phyloP scores from a whole-genome alignment of 2,113 vertebrate genomes.

The Phodopus roborovskii region DNA sequence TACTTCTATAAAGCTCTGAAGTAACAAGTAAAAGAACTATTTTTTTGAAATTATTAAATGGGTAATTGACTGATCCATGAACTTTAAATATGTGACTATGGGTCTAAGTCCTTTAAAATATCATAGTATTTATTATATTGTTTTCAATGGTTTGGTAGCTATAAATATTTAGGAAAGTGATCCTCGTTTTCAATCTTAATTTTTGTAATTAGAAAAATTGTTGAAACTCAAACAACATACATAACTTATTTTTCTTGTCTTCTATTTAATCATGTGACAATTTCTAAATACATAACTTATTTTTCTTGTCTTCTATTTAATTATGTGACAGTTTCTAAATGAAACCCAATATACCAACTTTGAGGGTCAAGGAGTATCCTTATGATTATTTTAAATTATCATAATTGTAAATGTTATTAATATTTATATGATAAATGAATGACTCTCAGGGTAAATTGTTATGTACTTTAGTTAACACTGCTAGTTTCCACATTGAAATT shows the following conservation, averaged over 20 bases:
- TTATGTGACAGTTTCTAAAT: background rate
- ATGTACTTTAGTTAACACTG: background rate
- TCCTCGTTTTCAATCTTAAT: background rate
- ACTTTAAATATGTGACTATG: background rate
- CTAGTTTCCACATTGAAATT: background rate
- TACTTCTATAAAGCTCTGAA: background rate
- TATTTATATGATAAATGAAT: background rate
- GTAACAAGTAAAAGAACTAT: background rate
- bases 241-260: conserved; percentile 8
- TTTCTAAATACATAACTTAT: too few relatives aligned
- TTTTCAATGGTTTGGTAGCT: background rate
- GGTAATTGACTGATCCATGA: conserved; percentile 6
- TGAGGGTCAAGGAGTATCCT: background rate
- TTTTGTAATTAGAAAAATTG: background rate
- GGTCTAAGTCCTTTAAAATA: conserved; percentile 17
- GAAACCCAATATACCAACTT: background rate
- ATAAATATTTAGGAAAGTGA: background rate
- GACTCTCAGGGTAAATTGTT: background rate
- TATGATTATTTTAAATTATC: conserved; percentile 7
- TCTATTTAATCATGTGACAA: too few relatives aligned
- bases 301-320: background rate
- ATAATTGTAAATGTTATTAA: conserved; percentile 33
- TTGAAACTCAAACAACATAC: background rate
- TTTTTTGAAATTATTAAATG: conserved; percentile 41
- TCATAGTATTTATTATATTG: background rate